Percentiles rank a stretch among this genome's conserved stretches.
Evolutionary conservation across 2,888 invertebrate genomes (phyloP).

Genomic region (Hirtodrosophila duncani): DNA sequence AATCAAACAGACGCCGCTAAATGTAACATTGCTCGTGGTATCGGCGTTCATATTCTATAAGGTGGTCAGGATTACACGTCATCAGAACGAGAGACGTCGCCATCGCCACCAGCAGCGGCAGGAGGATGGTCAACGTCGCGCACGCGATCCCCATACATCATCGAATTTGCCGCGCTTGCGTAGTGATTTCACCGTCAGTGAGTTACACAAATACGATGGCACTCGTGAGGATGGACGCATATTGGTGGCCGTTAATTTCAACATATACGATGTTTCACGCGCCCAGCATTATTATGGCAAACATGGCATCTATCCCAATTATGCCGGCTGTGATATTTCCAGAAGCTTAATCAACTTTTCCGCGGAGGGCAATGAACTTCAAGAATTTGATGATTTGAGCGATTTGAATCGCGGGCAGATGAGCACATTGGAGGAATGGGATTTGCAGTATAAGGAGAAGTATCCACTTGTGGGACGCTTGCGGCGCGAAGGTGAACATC

Average conservation of each 20-base stretch:
- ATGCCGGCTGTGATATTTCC: slow-evolving; percentile 47
- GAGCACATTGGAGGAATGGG: slow-evolving; percentile 32
- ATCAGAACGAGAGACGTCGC: no score
- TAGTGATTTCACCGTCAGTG: slow-evolving; percentile 35
- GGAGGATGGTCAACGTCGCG: not conserved
- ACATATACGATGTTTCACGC: slow-evolving; percentile 41
- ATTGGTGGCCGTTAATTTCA: slow-evolving; percentile 42
- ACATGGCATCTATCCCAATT: slow-evolving; percentile 37
- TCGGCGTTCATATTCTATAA: slow-evolving; percentile 49
- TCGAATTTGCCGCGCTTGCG: slow-evolving; percentile 8
- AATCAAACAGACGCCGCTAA: slow-evolving; percentile 32
- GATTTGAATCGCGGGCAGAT: slow-evolving; percentile 28
- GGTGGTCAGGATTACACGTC: slow-evolving; percentile 22
- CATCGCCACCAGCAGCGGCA: not conserved
- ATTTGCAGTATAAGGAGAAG: slow-evolving; percentile 24
- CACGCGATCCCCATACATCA: not conserved
- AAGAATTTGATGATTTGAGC: slow-evolving; percentile 31
- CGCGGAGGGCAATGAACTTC: not conserved
- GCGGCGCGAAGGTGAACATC: not conserved
- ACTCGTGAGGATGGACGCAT: slow-evolving; percentile 41
- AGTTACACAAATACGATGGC: slow-evolving; percentile 38
- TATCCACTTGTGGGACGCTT: slow-evolving; percentile 35
- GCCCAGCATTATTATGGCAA: slow-evolving; percentile 42
- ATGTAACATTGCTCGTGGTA: slow-evolving; percentile 34
- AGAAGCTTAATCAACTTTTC: slow-evolving; percentile 38